Conservation (phyloP, 2,888 invertebrate species). For the Rhingia campestris region DNA sequence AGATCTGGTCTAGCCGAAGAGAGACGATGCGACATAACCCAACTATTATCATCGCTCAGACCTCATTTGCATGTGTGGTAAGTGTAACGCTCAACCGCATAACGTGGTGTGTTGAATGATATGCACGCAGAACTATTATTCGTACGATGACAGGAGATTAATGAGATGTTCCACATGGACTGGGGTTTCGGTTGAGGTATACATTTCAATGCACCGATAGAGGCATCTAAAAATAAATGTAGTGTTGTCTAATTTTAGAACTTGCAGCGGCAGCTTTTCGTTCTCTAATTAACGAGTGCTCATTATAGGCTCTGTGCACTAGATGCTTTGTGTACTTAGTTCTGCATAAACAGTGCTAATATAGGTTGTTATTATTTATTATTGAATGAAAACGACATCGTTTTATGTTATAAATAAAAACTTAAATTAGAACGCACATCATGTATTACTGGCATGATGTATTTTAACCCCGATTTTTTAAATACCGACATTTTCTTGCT, state of each 20-base stretch:
- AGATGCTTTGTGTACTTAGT: slow-evolving; percentile 4
- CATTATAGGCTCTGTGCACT: slow-evolving; percentile 37
- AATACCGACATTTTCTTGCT: too few relatives aligned
- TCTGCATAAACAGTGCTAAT: not conserved
- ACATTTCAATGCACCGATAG: slow-evolving; percentile 28
- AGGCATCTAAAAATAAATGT: slow-evolving; percentile 38
- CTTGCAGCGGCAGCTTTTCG: slow-evolving; percentile 19
- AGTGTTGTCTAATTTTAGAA: slow-evolving; percentile 39
- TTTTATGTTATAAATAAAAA: too few relatives aligned
- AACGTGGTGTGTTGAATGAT: not conserved
- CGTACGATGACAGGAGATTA: slow-evolving; percentile 9
- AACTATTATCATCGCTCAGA: not conserved
- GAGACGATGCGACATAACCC: too few relatives aligned
- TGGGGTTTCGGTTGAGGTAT: slow-evolving; percentile 13
- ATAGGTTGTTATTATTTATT: too few relatives aligned
- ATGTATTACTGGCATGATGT: too few relatives aligned
- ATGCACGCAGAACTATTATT: not conserved
- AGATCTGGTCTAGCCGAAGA: too few relatives aligned
- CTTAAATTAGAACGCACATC: too few relatives aligned
- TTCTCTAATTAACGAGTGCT: slow-evolving; percentile 25
- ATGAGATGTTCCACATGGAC: slow-evolving; percentile 6
- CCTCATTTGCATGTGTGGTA: not conserved
- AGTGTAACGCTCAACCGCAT: not conserved
- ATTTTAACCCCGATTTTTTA: too few relatives aligned
- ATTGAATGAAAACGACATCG: too few relatives aligned